Percentiles rank a stretch among this genome's conserved stretches.
phyloP scores from a whole-genome alignment of 2,113 vertebrate genomes.

The Speoplatyrhinus poulsoni region DNA sequence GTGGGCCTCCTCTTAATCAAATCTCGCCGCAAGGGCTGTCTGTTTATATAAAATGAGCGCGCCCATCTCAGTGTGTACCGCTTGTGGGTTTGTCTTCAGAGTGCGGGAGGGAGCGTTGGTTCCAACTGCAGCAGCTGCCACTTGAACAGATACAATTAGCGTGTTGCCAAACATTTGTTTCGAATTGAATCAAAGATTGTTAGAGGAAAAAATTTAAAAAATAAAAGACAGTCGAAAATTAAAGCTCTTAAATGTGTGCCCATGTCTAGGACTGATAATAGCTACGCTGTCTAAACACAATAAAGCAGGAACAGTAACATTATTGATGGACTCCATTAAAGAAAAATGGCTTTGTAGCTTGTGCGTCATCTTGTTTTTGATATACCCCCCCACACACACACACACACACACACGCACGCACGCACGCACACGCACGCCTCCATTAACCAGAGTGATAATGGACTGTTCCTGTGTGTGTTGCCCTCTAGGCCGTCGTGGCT shows the following conservation, averaged over 20 bases:
- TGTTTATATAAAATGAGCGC: conserved; percentile 75
- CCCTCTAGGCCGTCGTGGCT: conserved; percentile 52
- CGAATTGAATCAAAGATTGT: conserved; percentile 57
- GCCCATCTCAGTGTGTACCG: conserved; percentile 72
- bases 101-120: conserved; percentile 41
- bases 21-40: conserved; percentile 68
- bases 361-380: conserved; percentile 58
- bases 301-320: conserved; percentile 50
- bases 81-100: conserved; percentile 56
- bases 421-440: conserved; percentile 4
- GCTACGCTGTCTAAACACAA: conserved; percentile 57
- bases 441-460: conserved; percentile 45
- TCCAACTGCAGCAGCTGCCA: conserved; percentile 41
- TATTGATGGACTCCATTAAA: conserved; percentile 71
- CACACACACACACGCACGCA: conserved; percentile 13
- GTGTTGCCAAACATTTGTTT: conserved; percentile 75
- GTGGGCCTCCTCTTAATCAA: conserved; percentile 79
- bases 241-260: conserved; percentile 43
- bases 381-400: conserved; percentile 18
- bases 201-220: conserved; percentile 32
- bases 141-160: conserved; percentile 52
- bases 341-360: conserved; percentile 53
- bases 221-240: conserved; percentile 33
- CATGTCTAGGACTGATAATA: conserved; percentile 56
- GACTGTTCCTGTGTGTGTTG: conserved; percentile 61